phyloP scores from a whole-genome alignment of 2,888 invertebrate genomes.

The Polyommatus icarus region DNA sequence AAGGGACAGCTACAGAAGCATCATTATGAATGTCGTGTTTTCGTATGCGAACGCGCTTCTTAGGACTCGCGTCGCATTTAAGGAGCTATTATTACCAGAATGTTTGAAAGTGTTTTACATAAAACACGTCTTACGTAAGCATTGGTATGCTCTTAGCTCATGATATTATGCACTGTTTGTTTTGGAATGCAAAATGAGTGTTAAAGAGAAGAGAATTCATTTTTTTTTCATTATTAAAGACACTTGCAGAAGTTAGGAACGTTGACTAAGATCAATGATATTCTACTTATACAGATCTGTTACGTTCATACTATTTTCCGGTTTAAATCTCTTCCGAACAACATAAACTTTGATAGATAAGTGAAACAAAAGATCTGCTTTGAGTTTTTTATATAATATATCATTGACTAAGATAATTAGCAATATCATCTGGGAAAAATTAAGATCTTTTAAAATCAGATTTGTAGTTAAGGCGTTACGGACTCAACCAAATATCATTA shows the following conservation, averaged over 20 bases:
- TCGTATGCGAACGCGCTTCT: slow-evolving; percentile 52
- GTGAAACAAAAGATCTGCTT: no score
- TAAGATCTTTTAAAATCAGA: no score
- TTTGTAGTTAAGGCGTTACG: no score
- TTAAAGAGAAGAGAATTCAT: not conserved
- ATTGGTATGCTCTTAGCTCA: not conserved
- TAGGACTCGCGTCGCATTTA: slow-evolving; percentile 48
- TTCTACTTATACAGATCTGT: no score
- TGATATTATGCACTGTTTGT: slow-evolving; percentile 9
- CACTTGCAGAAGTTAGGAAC: not conserved
- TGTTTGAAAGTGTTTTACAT: slow-evolving; percentile 32
- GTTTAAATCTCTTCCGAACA: no score
- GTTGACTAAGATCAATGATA: no score
- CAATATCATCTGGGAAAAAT: no score
- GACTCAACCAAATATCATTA: no score
- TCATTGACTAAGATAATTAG: no score
- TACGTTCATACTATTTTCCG: no score
- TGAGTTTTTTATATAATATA: no score
- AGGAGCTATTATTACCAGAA: slow-evolving; percentile 35
- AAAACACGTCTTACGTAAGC: slow-evolving; percentile 31
- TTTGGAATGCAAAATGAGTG: not conserved
- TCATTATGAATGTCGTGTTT: slow-evolving; percentile 45
- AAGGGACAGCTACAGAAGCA: slow-evolving; percentile 37
- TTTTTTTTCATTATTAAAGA: not conserved
- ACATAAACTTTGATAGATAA: no score